Evolutionary conservation across 2,888 invertebrate species (phyloP).

Genomic region (Seira ritae): DNA sequence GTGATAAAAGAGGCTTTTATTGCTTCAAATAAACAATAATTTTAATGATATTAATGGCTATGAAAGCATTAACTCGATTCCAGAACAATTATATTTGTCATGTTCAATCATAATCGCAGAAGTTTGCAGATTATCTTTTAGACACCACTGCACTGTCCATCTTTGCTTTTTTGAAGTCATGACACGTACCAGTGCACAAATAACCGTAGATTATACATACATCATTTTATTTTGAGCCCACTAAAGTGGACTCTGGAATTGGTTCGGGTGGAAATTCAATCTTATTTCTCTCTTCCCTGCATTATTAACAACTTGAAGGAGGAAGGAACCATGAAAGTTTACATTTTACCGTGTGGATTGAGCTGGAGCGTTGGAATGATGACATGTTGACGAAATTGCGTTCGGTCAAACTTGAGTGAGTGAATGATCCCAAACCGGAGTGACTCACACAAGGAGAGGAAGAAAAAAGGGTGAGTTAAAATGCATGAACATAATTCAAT

Average conservation of each 20-base stretch:
- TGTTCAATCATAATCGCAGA: neutral
- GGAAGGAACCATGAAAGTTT: neutral
- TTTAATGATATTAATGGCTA: conserved; percentile 11
- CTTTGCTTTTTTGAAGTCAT: neutral
- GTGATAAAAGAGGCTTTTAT: neutral
- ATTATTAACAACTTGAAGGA: neutral
- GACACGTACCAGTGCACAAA: neutral
- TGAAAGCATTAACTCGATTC: conserved; percentile 8
- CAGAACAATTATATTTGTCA: conserved; percentile 7
- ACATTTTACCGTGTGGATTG: neutral
- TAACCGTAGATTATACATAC: neutral
- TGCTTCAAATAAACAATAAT: conserved; percentile 11
- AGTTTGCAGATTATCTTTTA: neutral
- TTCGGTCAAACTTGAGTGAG: neutral
- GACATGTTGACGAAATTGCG: neutral
- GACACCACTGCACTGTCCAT: no score
- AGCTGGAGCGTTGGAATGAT: neutral
- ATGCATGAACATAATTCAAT: conserved; percentile 53
- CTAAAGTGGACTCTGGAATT: neutral
- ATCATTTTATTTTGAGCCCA: neutral
- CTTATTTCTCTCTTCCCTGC: neutral
- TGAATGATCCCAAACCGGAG: no score
- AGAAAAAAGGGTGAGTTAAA: neutral
- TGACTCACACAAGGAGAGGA: no score
- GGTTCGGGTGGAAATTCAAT: neutral